These are phyloP conservation scores for Caenorhabditis brenneri DNA, from an alignment of 1,140 invertebrate genomes.

Conservation along the genomic window DNA sequence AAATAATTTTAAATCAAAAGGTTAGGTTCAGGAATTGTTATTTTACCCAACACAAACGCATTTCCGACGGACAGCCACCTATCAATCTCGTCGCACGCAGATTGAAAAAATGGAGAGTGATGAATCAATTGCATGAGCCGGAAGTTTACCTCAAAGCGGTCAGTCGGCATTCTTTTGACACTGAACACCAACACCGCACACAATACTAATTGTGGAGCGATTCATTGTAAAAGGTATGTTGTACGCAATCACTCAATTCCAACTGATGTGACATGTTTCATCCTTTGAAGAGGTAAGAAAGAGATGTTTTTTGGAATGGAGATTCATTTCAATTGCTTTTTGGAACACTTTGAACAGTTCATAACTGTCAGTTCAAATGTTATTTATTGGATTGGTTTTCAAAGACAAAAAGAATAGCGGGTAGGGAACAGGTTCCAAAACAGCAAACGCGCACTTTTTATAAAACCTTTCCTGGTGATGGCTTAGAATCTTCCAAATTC, in stretches of 20 bases:
- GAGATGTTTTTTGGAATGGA: not conserved
- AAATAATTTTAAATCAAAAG: too few relatives aligned
- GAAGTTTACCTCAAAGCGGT: constrained; percentile 35
- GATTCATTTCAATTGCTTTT: constrained; percentile 26
- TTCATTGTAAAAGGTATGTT: constrained; percentile 12
- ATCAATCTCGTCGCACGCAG: not conserved
- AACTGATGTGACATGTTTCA: constrained; percentile 39
- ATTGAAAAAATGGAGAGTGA: constrained; percentile 16
- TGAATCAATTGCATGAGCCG: constrained; percentile 38
- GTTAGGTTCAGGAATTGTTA: too few relatives aligned
- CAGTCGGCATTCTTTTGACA: constrained; percentile 19
- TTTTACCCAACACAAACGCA: not conserved
- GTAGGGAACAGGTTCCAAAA: too few relatives aligned
- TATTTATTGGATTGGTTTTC: not conserved
- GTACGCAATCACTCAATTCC: constrained; percentile 35
- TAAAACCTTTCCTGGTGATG: too few relatives aligned
- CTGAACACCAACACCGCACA: not conserved
- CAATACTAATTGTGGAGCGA: constrained; percentile 38
- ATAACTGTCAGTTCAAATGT: not conserved
- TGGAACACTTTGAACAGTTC: constrained; percentile 20
- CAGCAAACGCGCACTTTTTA: too few relatives aligned
- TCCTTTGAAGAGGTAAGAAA: not conserved
- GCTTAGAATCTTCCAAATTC: too few relatives aligned
- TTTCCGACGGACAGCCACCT: constrained; percentile 19
- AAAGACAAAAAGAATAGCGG: too few relatives aligned